phyloP scores from a whole-genome alignment of 2,797 vertebrate species.

The Columba guinea region DNA sequence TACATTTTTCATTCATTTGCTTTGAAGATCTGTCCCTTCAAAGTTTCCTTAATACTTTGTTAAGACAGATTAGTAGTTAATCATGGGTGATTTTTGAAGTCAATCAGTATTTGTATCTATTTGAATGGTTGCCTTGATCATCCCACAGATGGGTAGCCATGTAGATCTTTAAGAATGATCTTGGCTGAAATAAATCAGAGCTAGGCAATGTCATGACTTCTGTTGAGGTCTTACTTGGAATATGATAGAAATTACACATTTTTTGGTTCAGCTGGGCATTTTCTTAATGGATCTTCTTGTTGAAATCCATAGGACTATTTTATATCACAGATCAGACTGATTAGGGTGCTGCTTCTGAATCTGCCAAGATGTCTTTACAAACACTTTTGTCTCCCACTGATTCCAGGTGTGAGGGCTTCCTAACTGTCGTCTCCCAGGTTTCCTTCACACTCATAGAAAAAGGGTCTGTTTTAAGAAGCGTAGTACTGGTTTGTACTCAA shows the following conservation, averaged over 20 bases:
- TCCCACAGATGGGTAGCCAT: background rate
- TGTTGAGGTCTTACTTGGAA: background rate
- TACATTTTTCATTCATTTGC: background rate
- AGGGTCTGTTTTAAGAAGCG: background rate
- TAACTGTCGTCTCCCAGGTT: background rate
- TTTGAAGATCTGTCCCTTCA: background rate
- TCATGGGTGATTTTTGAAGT: background rate
- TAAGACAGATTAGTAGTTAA: background rate
- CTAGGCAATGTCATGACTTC: background rate
- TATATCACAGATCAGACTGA: background rate
- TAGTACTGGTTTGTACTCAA: background rate
- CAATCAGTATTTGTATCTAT: background rate
- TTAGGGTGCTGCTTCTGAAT: background rate
- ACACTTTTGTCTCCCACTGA: background rate
- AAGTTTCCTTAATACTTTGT: background rate
- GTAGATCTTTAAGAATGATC: background rate
- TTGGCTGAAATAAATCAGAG: background rate
- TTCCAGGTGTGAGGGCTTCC: background rate
- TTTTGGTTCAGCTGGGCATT: background rate
- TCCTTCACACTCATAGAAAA: background rate
- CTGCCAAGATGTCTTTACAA: background rate
- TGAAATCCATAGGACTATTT: background rate
- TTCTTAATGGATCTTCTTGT: background rate
- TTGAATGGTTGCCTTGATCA: background rate
- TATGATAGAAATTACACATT: background rate